A percentile compares a stretch with the other conserved stretches of the same genome.
Conservation (phyloP, 1,140 invertebrate genomes). For the Himalopsyche phryganea region DNA sequence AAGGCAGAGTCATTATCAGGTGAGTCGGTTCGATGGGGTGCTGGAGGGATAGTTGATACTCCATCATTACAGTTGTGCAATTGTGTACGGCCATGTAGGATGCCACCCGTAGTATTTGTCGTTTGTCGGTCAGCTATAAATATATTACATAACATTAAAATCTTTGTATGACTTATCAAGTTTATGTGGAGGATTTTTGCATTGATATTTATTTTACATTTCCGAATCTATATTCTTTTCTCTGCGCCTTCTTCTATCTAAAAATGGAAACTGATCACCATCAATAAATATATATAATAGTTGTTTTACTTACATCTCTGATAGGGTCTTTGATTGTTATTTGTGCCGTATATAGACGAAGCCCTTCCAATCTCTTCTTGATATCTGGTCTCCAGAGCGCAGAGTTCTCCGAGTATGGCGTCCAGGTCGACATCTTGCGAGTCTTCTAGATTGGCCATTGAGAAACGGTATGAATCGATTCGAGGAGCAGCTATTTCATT, state of each 20-base stretch:
- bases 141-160: too few species aligned
- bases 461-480: slow-evolving; percentile 85
- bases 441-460: slow-evolving; percentile 90
- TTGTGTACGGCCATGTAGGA: background rate
- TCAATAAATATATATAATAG: too few species aligned
- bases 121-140: too few species aligned
- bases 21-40: slow-evolving; percentile 74
- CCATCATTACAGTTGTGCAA: slow-evolving; percentile 6
- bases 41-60: slow-evolving; percentile 2
- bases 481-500: slow-evolving; percentile 53
- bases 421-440: slow-evolving; percentile 94
- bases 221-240: too few species aligned
- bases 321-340: slow-evolving; percentile 4
- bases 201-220: too few species aligned
- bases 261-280: too few species aligned
- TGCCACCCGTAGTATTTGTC: too few species aligned
- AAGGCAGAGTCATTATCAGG: slow-evolving; percentile 97
- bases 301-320: slow-evolving; percentile 12
- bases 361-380: slow-evolving; percentile 76
- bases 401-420: slow-evolving; percentile 91
- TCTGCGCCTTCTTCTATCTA: too few species aligned
- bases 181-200: too few species aligned
- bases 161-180: too few species aligned
- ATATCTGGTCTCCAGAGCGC: slow-evolving; percentile 80
- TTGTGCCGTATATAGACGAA: slow-evolving; percentile 37